Evolutionary conservation across 1,140 invertebrate species (phyloP).

Genomic region (Laodelphax striatellus): DNA sequence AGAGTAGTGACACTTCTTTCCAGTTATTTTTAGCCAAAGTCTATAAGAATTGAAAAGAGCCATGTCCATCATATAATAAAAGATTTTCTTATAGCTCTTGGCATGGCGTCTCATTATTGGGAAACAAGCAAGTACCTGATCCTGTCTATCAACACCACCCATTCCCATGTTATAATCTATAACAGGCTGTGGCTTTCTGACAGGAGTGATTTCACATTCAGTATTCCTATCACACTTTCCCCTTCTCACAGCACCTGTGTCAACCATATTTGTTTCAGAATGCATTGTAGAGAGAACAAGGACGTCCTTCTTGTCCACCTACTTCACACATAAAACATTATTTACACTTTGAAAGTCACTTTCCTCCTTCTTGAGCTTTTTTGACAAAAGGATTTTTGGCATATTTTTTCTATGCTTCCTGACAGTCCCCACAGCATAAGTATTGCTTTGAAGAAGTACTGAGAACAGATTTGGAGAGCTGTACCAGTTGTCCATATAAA

Average conservation of each 20-base stretch:
- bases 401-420: constrained; percentile 19
- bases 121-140: constrained; percentile 11
- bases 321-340: constrained; percentile 14
- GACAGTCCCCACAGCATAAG: too few relatives aligned
- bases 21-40: constrained; percentile 6
- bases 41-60: constrained; percentile 13
- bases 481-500: too few relatives aligned
- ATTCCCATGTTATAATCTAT: constrained; percentile 15
- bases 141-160: constrained; percentile 10
- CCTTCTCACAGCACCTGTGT: constrained; percentile 7
- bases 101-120: constrained; percentile 18
- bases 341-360: neutral
- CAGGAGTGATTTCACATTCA: constrained; percentile 1
- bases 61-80: constrained; percentile 16
- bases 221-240: neutral
- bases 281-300: constrained; percentile 15
- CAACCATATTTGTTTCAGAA: constrained; percentile 10
- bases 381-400: constrained; percentile 11
- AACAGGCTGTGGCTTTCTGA: constrained; percentile 14
- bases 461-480: too few relatives aligned
- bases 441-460: too few relatives aligned
- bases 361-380: constrained; percentile 13
- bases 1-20: constrained; percentile 11
- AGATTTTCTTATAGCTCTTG: constrained; percentile 17
- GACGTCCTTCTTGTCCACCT: constrained; percentile 19